phyloP scores from a whole-genome alignment of 2,888 invertebrate species.

The Andrena minutula region DNA sequence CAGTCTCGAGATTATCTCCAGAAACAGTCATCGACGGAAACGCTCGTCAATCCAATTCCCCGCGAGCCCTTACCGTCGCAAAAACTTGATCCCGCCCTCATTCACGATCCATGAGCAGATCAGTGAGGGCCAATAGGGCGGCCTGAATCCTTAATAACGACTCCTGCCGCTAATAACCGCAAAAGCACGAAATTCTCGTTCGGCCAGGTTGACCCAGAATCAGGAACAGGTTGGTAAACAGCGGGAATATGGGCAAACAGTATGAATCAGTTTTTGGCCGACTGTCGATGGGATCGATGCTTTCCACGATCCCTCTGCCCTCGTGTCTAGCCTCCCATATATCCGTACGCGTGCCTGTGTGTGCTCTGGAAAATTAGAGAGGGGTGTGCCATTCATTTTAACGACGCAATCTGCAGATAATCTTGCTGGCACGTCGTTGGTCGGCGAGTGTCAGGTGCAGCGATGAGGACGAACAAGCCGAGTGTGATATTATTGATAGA shows the following conservation, averaged over 20 bases:
- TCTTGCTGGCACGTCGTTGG: slow-evolving; percentile 4
- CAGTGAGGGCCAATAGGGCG: slow-evolving; percentile 34
- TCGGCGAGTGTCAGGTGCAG: neutral
- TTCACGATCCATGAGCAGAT: slow-evolving; percentile 47
- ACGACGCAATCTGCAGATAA: slow-evolving; percentile 59
- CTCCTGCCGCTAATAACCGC: slow-evolving; percentile 57
- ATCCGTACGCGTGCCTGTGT: neutral
- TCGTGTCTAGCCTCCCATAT: neutral
- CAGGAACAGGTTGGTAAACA: slow-evolving; percentile 63
- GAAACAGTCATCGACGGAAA: slow-evolving; percentile 28
- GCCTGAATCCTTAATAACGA: slow-evolving; percentile 59
- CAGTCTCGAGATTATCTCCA: neutral
- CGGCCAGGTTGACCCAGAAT: slow-evolving; percentile 60
- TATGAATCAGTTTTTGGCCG: slow-evolving; percentile 62
- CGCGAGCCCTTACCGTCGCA: slow-evolving; percentile 5
- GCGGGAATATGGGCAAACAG: slow-evolving; percentile 51
- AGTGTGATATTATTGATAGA: neutral
- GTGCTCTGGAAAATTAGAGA: slow-evolving; percentile 33
- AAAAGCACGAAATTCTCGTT: slow-evolving; percentile 61
- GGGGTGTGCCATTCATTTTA: slow-evolving; percentile 43
- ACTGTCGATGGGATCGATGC: slow-evolving; percentile 54
- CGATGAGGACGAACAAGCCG: slow-evolving; percentile 1
- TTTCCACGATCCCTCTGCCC: slow-evolving; percentile 22
- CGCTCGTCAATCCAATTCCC: slow-evolving; percentile 30
- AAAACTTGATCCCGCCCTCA: slow-evolving; percentile 36